These are phyloP conservation scores for Carcharodon carcharias DNA, from an alignment of 2,797 vertebrate species.

Conservation along the genomic window DNA sequence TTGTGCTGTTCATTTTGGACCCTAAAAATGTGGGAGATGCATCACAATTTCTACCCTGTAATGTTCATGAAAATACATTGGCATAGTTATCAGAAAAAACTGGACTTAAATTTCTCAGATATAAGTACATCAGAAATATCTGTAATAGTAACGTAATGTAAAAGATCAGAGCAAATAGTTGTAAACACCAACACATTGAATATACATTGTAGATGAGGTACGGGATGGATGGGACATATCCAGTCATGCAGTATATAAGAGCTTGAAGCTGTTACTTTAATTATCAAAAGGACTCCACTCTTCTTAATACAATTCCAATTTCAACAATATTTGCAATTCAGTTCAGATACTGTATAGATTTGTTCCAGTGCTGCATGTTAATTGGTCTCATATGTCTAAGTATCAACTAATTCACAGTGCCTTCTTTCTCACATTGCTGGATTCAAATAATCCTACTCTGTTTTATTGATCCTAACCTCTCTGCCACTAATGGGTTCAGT, in stretches of 20 bases:
- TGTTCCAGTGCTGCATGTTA: background rate
- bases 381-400: background rate
- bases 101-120: background rate
- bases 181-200: background rate
- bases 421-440: background rate
- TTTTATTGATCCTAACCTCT: slow-evolving; percentile 33
- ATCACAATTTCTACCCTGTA: background rate
- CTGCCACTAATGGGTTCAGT: slow-evolving; percentile 48
- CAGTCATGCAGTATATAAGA: background rate
- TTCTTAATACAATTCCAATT: background rate
- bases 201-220: background rate
- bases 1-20: background rate
- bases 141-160: background rate
- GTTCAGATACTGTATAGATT: background rate
- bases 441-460: slow-evolving; percentile 2
- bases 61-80: background rate
- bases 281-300: background rate
- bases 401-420: background rate
- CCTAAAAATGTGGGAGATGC: background rate
- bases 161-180: background rate
- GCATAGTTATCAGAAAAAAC: background rate
- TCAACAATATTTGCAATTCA: slow-evolving; percentile 1
- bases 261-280: background rate
- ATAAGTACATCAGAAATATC: background rate
- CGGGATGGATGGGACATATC: background rate